Percentiles rank a stretch among this genome's conserved stretches.
Evolutionary conservation across 2,797 vertebrate genomes (phyloP).

Genomic region (Hapalemur alaotrensis): DNA sequence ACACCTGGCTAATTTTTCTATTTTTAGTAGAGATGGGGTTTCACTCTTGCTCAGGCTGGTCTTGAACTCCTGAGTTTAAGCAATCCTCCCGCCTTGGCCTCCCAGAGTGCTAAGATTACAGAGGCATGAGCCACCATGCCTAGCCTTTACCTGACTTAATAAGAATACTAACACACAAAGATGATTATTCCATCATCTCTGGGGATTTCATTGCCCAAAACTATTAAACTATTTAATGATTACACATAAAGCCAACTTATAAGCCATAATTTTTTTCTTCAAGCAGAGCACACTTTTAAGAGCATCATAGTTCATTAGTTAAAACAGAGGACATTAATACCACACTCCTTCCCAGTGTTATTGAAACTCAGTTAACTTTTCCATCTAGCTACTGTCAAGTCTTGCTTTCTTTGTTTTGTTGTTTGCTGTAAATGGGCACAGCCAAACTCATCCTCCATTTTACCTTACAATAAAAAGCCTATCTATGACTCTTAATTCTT

Average conservation of each 20-base stretch:
- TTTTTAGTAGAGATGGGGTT: too few species aligned
- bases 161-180: not conserved
- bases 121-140: too few species aligned
- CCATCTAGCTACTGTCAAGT: not conserved
- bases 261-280: not conserved
- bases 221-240: conserved; percentile 17
- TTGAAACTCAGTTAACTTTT: not conserved
- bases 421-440: not conserved
- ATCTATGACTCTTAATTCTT: not conserved
- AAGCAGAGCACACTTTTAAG: not conserved
- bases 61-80: too few species aligned
- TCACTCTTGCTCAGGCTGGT: too few species aligned
- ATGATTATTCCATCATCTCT: not conserved
- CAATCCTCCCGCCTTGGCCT: too few species aligned
- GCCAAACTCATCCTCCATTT: not conserved
- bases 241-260: not conserved
- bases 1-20: too few species aligned
- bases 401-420: not conserved
- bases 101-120: too few species aligned
- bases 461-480: not conserved
- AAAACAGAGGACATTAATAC: not conserved
- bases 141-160: not conserved
- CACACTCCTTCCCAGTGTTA: not conserved
- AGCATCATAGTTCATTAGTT: not conserved
- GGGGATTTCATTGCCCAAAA: not conserved